phyloP scores from a whole-genome alignment of 2,797 vertebrate genomes.

The Crocidura indochinensis region DNA sequence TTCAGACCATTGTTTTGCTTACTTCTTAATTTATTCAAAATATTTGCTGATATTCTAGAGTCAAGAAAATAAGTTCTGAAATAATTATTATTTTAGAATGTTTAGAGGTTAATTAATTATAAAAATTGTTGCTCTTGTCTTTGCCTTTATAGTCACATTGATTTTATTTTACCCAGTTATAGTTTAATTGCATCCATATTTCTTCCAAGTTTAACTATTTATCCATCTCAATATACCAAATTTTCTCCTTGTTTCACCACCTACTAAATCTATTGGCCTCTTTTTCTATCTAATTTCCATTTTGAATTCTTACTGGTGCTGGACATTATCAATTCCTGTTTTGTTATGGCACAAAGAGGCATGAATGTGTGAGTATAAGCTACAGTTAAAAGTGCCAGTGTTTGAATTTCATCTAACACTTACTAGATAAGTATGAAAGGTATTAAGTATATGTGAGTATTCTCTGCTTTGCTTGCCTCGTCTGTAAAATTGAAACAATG shows the following conservation, averaged over 20 bases:
- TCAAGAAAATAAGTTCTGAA: background rate
- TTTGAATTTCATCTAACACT: slow-evolving; percentile 9
- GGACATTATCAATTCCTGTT: background rate
- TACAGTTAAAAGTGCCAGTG: background rate
- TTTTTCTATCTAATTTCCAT: slow-evolving; percentile 44
- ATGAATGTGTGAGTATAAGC: background rate
- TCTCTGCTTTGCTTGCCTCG: background rate
- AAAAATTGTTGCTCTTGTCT: background rate
- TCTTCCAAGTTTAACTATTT: background rate
- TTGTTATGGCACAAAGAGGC: background rate
- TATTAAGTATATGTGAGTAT: background rate
- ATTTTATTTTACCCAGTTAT: background rate
- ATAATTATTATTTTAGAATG: background rate
- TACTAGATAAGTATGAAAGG: background rate
- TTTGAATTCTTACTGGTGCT: background rate
- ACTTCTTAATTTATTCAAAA: slow-evolving; percentile 11
- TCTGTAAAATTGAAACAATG: slow-evolving; percentile 27
- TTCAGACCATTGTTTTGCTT: background rate
- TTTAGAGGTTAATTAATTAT: background rate
- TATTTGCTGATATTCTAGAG: slow-evolving; percentile 18
- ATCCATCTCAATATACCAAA: slow-evolving; percentile 4
- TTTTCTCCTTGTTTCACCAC: background rate
- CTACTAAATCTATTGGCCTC: background rate
- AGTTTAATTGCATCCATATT: slow-evolving; percentile 9
- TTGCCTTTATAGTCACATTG: background rate